Evolutionary conservation across 2,888 invertebrate species (phyloP), one percentile per base, ranked within the genome.

Genomic region (Bugula neritina): DNA sequence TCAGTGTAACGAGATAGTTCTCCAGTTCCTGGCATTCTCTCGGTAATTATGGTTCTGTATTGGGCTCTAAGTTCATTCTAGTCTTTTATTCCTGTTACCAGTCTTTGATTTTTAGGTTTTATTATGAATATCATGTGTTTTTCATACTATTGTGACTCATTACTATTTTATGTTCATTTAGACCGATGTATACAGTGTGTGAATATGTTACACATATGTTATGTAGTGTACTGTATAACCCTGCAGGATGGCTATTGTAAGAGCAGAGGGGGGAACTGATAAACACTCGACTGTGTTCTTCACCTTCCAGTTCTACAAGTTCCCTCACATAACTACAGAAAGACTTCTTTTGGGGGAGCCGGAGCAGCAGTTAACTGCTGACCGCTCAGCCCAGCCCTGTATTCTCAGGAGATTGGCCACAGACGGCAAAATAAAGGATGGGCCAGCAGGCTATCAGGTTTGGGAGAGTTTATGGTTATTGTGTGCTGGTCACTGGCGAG

Each of bases 271-370:
- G 43, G 73, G 57, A 21, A 34, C 69, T 54, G 54, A 69, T 69
- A 34, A 71, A 3, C 73, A 73, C 3, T 77, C 78, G 1, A 80
- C 81, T 23, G 79, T 86, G 10, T 87, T 85, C 78, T 86, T 87
- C 79, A 85, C 86, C 0, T 84, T 87, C 76, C 85, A 86, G 76
- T 87, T 87, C 77, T 87, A 86, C 78, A 80, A 86, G 25, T 86
- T 85, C 75, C 84, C 84, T 1, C 81, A 83, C 73, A 79, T 86
- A 70, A 85, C 83, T 1, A 84, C 87, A 13, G 86, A 87, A 77
- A 82, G 83, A 72, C 72, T 84, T 74, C 72, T 82, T 73, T 74
- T 84, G 72, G 79, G 79, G 21, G 78, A 79, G 72, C 77, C 79
- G 2, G 79, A 81, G 73, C 78, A 78, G 73, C 80, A 82, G 43